Evolutionary conservation across 2,113 vertebrate genomes (phyloP), one percentile per base, ranked within the genome.

Genomic region (Mellivora capensis): DNA sequence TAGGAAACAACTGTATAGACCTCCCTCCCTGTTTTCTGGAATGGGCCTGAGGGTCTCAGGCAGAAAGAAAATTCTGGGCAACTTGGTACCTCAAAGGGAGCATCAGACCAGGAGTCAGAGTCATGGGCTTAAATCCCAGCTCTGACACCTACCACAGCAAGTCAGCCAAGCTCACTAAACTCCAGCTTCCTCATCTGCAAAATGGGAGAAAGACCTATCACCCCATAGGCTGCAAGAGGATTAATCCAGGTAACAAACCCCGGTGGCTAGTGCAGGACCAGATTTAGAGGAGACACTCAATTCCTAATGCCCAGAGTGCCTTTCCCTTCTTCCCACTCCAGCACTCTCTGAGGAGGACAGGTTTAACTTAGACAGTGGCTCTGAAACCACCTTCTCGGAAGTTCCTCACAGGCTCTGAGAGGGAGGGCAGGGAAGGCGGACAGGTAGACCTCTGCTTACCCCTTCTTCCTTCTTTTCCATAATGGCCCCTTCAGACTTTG

Each of bases 1-100:
- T 57, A 17, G 31, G 49, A 27, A 76, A 47, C 23, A 74, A n/a
- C 29, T 37, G 57, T 25, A 57, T 25, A 4, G 9, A 25, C 23
- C 39, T 80, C 87, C 11, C 79, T 80, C 29, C 44, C 20, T 93
- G 69, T 57, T 87, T 57, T 88, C 34, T 67, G 34, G 64, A 86
- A 61, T 47, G 31, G 39, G 61, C 11, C 77, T 3, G 0, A 64
- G 34, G 34, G 69, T 90, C 71, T 39, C 12, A 79, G 72, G 69
- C 39, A 88, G 31, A 87, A 96, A 93, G 95, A 92, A 89, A 90
- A 67, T 77, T 17, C 61, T 59, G 69, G 59, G 52, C 49, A 96
- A 34, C 18, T 81, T 49, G 34, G 47, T 25, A 69, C 79, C 61
- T 93, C 52, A 37, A 31, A 64, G 83, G 80, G 12, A 39, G 8